Conservation (phyloP, 2,113 vertebrate species). For the Oryzias javanicus region DNA sequence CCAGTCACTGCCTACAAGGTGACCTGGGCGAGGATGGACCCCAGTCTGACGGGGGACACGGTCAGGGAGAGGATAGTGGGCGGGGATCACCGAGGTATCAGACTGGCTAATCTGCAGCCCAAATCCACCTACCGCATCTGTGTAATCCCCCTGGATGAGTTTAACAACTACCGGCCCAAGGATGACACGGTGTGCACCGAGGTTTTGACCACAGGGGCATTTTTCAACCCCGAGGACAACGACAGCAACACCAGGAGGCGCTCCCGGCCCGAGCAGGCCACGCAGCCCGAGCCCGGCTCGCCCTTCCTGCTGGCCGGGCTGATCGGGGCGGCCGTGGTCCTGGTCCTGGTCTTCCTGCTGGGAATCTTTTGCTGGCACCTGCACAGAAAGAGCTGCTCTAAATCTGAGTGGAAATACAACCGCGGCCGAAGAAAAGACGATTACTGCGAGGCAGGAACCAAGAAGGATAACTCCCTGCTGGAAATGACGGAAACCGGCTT, state of each 20-base stretch:
- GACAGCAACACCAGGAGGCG: constrained; percentile 78
- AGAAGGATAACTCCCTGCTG: constrained; percentile 93
- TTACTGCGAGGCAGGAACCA: constrained; percentile 86
- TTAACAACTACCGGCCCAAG: constrained; percentile 83
- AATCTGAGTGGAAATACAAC: constrained; percentile 88
- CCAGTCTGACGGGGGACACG: constrained; percentile 85
- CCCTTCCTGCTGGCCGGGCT: constrained; percentile 88
- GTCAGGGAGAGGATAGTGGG: constrained; percentile 87
- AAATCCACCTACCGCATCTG: constrained; percentile 90
- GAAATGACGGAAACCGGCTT: constrained; percentile 98
- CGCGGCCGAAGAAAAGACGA: constrained; percentile 93
- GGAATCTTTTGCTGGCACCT: constrained; percentile 92
- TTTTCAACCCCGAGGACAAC: constrained; percentile 76
- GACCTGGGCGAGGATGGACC: constrained; percentile 91
- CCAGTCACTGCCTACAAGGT: constrained; percentile 86
- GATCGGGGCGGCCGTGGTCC: constrained; percentile 87
- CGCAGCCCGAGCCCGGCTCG: constrained; percentile 83
- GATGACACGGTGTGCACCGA: constrained; percentile 88
- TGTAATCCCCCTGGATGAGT: constrained; percentile 86
- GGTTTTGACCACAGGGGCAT: constrained; percentile 82
- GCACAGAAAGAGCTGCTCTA: constrained; percentile 85
- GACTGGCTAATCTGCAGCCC: constrained; percentile 83
- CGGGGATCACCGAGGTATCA: constrained; percentile 82
- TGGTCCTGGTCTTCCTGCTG: constrained; percentile 86
- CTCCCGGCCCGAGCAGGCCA: constrained; percentile 86